Evolutionary conservation across 2,113 vertebrate genomes (phyloP).

Genomic region (Ardeotis arabs): DNA sequence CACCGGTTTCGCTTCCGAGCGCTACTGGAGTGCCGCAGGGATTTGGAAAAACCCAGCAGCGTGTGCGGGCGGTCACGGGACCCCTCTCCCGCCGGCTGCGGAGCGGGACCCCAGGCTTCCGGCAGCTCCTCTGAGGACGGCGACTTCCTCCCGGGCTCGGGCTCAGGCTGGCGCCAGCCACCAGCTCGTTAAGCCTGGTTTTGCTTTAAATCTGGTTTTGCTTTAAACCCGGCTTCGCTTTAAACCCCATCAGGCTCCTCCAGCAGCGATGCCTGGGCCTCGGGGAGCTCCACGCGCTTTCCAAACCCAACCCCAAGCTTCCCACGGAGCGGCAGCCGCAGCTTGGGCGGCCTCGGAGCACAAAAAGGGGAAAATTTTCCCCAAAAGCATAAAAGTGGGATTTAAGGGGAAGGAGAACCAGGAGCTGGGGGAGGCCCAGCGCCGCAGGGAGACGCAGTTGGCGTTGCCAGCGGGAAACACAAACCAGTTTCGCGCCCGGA

Average conservation of each 20-base stretch:
- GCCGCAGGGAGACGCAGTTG: accelerated
- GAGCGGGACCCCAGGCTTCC: accelerated
- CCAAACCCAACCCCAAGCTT: not conserved
- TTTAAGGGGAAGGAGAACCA: not conserved
- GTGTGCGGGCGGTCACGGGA: accelerated
- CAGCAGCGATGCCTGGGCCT: accelerated
- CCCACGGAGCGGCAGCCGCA: not conserved
- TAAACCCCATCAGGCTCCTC: not conserved
- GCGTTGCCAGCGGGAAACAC: not conserved
- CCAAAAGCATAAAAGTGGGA: accelerated
- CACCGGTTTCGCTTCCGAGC: not conserved
- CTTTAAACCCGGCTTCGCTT: not conserved
- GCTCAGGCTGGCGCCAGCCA: not conserved
- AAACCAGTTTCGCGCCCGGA: accelerated
- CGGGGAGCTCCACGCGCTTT: accelerated
- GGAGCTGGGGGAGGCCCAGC: accelerated
- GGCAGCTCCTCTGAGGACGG: accelerated
- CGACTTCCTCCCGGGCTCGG: accelerated
- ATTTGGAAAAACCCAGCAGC: accelerated
- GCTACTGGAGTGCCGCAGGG: accelerated
- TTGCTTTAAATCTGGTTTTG: not conserved
- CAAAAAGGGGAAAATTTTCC: accelerated
- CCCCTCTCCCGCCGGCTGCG: accelerated
- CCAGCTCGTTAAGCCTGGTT: not conserved
- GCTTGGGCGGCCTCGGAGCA: not conserved